Conservation (phyloP, 2,797 vertebrate species). For the Ctenosaura bakeri region DNA sequence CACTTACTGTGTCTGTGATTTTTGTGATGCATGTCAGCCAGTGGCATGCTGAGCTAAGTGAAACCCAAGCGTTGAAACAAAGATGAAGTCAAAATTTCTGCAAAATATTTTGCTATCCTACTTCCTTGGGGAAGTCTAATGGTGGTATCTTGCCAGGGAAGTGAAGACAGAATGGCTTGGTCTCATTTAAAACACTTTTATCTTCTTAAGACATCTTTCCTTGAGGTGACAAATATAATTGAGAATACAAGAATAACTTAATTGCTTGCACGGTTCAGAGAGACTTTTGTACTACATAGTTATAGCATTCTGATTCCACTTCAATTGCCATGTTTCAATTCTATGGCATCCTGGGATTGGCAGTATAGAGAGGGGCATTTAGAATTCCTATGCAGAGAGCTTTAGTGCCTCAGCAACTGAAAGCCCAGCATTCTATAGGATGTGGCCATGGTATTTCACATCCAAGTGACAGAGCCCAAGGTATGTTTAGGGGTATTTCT, state of each 20-base stretch:
- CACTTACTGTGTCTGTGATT: conserved; percentile 61
- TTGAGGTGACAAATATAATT: conserved; percentile 29
- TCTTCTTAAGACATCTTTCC: conserved; percentile 19
- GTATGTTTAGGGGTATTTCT: conserved; percentile 23
- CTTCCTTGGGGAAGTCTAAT: conserved; percentile 31
- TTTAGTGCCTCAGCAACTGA: too few relatives aligned
- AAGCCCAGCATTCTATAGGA: too few relatives aligned
- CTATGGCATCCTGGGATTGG: too few relatives aligned
- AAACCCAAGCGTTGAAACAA: conserved; percentile 52
- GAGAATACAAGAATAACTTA: conserved; percentile 23
- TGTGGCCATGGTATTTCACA: too few relatives aligned
- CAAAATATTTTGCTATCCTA: conserved; percentile 47
- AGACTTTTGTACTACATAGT: too few relatives aligned
- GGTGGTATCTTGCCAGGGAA: conserved; percentile 30
- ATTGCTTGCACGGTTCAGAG: conserved; percentile 10
- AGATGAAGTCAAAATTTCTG: conserved; percentile 44
- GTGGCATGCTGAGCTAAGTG: conserved; percentile 53
- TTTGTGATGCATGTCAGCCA: conserved; percentile 51
- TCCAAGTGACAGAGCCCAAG: neutral
- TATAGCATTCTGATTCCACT: too few relatives aligned
- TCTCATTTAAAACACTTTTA: conserved; percentile 34
- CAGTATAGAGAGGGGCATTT: too few relatives aligned
- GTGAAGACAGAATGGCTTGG: conserved; percentile 49
- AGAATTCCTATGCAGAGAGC: too few relatives aligned
- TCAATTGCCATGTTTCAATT: too few relatives aligned